Conservation (phyloP, 2,797 vertebrate species). For the Carapus acus region DNA sequence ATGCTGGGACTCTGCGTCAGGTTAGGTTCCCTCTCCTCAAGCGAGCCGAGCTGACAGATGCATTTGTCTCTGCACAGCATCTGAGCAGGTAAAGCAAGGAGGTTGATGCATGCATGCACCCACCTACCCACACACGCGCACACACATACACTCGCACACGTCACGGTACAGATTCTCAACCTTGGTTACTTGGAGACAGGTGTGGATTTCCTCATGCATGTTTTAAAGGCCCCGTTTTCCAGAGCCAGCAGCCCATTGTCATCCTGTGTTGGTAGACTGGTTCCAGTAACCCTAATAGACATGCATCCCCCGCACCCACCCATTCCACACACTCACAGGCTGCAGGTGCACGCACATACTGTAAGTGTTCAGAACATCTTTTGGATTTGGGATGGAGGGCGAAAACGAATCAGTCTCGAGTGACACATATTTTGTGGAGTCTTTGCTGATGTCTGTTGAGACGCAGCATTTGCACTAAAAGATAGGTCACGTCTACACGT, state of each 20-base stretch:
- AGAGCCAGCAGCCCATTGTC: constrained; percentile 68
- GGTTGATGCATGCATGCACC: constrained; percentile 32
- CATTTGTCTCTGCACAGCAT: constrained; percentile 41
- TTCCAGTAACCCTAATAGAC: constrained; percentile 51
- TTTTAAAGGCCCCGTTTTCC: constrained; percentile 69
- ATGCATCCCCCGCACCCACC: constrained; percentile 4
- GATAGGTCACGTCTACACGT: too few relatives aligned
- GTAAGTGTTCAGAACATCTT: too few relatives aligned
- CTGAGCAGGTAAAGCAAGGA: constrained; percentile 49
- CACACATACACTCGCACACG: constrained; percentile 28
- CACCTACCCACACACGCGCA: constrained; percentile 23
- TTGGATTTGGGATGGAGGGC: too few relatives aligned
- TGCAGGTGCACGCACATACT: constrained; percentile 1
- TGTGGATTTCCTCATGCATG: constrained; percentile 78
- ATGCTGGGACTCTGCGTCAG: constrained; percentile 35
- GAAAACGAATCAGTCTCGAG: too few relatives aligned
- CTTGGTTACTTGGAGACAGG: constrained; percentile 81
- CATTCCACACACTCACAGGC: constrained; percentile 5
- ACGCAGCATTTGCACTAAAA: too few relatives aligned
- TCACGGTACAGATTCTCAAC: constrained; percentile 65
- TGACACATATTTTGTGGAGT: too few relatives aligned
- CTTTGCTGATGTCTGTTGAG: too few relatives aligned
- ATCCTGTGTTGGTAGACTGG: constrained; percentile 38
- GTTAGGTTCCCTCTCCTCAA: constrained; percentile 28
- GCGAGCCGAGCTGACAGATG: constrained; percentile 25